Evolutionary conservation across 2,797 vertebrate species (phyloP).

Genomic region (Macroramphosus scolopax): DNA sequence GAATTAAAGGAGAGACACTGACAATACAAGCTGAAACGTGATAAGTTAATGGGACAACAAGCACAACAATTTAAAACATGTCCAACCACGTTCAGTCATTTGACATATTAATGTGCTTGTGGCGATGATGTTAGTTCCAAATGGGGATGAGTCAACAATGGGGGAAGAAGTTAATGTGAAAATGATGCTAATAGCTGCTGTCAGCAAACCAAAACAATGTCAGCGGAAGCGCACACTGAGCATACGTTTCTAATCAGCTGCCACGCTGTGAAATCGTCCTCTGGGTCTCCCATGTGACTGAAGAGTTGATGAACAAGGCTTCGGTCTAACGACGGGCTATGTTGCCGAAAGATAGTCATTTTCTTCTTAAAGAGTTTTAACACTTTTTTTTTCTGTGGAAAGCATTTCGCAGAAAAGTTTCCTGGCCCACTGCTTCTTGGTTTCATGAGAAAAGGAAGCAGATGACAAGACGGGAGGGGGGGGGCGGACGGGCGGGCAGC

Average conservation of each 20-base stretch:
- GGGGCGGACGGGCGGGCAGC: conserved; percentile 15
- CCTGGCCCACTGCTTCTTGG: conserved; percentile 25
- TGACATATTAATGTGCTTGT: conserved; percentile 40
- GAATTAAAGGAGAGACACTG: conserved; percentile 7
- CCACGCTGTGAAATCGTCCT: conserved; percentile 19
- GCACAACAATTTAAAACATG: conserved; percentile 5
- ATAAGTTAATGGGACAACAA: conserved; percentile 13
- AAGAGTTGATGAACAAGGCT: conserved; percentile 6
- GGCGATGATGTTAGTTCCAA: conserved; percentile 13
- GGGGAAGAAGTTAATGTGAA: conserved; percentile 51
- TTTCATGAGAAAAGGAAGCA: conserved; percentile 36
- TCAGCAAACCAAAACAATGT: conserved; percentile 60
- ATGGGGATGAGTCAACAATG: conserved; percentile 38
- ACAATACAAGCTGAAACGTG: conserved; percentile 23
- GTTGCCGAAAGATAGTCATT: not conserved
- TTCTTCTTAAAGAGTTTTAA: not conserved
- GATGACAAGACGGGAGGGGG: conserved; percentile 41
- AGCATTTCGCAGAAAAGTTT: no score
- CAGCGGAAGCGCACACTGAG: conserved; percentile 42
- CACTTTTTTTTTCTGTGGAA: no score
- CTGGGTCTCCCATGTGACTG: conserved; percentile 36
- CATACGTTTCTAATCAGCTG: conserved; percentile 57
- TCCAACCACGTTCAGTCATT: conserved; percentile 23
- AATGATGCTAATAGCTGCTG: conserved; percentile 61
- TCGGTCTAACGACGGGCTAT: not conserved